Conservation (phyloP, 2,113 vertebrate genomes). For the Aptenodytes forsteri region DNA sequence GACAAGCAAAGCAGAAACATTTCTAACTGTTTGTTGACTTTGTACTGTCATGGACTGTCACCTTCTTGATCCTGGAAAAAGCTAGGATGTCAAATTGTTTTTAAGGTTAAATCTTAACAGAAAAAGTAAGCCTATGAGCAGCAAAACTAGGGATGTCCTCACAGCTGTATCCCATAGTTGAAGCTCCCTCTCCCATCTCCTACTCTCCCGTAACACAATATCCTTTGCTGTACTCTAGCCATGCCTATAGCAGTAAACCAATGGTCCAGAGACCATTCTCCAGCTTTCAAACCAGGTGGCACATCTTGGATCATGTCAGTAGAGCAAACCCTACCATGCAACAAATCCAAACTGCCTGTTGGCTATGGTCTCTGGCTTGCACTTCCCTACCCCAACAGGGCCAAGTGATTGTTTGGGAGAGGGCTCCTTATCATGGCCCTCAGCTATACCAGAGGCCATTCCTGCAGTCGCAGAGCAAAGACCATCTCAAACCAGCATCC, state of each 20-base stretch:
- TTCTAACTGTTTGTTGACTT: background rate
- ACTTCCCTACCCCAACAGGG: background rate
- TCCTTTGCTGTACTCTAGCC: background rate
- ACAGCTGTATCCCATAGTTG: background rate
- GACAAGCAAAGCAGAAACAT: background rate
- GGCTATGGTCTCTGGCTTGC: background rate
- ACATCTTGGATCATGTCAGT: background rate
- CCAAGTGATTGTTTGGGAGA: background rate
- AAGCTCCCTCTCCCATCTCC: background rate
- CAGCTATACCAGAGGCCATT: background rate
- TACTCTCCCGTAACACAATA: accelerated
- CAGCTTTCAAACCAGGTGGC: background rate
- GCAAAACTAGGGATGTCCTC: background rate
- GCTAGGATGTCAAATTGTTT: background rate
- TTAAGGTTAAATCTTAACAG: background rate
- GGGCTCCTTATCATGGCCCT: background rate
- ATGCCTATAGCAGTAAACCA: background rate
- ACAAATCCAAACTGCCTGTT: background rate
- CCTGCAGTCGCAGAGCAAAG: background rate
- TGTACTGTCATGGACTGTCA: background rate
- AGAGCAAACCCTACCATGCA: background rate
- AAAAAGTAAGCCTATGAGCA: background rate
- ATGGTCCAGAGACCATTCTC: background rate
- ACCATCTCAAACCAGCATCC: background rate
- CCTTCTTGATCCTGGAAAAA: background rate